Base-by-base conservation (phyloP, 2,888 invertebrate species). In the Gryllus longicercus region DNA sequence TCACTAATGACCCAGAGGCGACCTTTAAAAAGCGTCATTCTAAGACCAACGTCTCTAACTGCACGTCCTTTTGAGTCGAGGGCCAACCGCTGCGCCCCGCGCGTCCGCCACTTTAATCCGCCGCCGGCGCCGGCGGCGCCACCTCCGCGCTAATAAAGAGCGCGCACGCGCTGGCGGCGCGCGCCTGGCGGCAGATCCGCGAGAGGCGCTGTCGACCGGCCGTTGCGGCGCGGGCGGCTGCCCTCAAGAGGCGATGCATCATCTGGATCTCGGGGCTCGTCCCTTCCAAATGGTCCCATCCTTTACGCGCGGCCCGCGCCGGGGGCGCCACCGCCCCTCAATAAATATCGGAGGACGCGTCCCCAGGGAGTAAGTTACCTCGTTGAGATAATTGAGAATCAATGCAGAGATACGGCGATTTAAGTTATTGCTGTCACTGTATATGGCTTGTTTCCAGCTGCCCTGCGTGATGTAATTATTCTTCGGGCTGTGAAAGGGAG, bases 331-430 rank as follows among this genome's bases (percentile, higher is more conserved):
- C n/a, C 63, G 63, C 16, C 63, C 14, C 3, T 8, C 63, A 63
- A 63, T 63, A 63, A 63, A 63, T 63, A 63, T 63, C 38, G 38
- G 38, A 38, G 38, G 38, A 38, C 38, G 38, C 38, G 38, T 38
- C 38, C 38, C n/a, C 63, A 63, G 63, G 16, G 63, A n/a, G n/a
- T n/a, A n/a, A 63, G 63, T 63, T 63, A 18, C 63, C 63, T 63
- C 63, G 63, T 63, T 63, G n/a, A n/a, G 63, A 18, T 63, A n/a
- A 63, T 63, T 63, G 63, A 63, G 63, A 63, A 63, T 63, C 63
- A n/a, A 63, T 63, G 63, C 63, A 63, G 63, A 63, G 63, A n/a
- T 63, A 63, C 63, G 16, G n/a, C n/a, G 63, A 63, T 63, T 63
- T 63, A 63, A 63, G 63, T 63, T 63, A 14, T 63, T n/a, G 63